Percentiles rank a stretch among this genome's conserved stretches.
Conservation (phyloP, 1,140 invertebrate species). For the Hyles vespertilio region DNA sequence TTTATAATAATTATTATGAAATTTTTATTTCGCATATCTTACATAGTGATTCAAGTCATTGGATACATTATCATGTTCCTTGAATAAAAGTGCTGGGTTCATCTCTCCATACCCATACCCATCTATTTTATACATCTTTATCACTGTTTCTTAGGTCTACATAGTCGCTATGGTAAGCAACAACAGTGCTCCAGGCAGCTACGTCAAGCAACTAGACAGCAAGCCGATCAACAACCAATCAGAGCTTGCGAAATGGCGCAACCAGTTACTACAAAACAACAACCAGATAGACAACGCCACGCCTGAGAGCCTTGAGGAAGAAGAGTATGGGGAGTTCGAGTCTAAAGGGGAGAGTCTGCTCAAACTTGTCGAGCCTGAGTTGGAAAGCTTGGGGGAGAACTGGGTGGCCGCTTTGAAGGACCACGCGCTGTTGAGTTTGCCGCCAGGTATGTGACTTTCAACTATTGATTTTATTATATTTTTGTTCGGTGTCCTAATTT, state of each 20-base stretch:
- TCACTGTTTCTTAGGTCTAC: constrained; percentile 85
- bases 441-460: constrained; percentile 79
- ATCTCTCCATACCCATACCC: no score
- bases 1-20: no score
- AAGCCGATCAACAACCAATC: constrained; percentile 54
- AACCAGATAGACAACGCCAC: constrained; percentile 51
- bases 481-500: no score
- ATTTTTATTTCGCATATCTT: no score
- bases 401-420: constrained; percentile 97
- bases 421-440: constrained; percentile 95
- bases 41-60: no score
- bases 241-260: constrained; percentile 58
- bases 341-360: constrained; percentile 88
- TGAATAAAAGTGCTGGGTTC: no score
- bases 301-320: constrained; percentile 64
- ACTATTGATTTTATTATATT: no score
- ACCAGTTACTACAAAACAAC: constrained; percentile 43
- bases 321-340: constrained; percentile 85
- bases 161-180: constrained; percentile 94
- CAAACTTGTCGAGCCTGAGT: constrained; percentile 94
- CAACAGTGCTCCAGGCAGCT: constrained; percentile 80
- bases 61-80: no score
- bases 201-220: constrained; percentile 66
- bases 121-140: no score
- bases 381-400: constrained; percentile 92